Base-by-base conservation (phyloP, 2,888 invertebrate genomes). In the Sinhomidia bicolor region DNA sequence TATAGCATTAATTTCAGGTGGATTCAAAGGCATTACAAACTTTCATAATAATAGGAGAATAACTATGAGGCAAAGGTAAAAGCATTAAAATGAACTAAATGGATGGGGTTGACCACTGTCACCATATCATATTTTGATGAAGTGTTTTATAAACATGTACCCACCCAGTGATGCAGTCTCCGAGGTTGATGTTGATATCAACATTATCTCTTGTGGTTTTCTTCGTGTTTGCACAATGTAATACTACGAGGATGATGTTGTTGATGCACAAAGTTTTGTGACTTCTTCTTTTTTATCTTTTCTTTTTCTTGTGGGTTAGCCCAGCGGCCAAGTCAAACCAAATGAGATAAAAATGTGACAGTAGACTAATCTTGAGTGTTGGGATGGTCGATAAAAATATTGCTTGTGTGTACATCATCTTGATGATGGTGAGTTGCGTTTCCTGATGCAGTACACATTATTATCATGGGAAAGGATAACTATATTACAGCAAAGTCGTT, bases 151-250 rank as follows among this genome's bases (percentile, higher is more conserved):
- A 4, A 20, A 5, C 26, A 6, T 60, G 10, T 79, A 71, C 82
- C 82, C 82, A 82, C 82, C 82, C 82, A 82, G 20, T 51, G 54
- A 51, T n/a, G n/a, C n/a, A 23, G 74, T 44, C 44, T 41, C 23
- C n/a, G n/a, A n/a, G n/a, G n/a, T n/a, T 47, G 74, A 6, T 6
- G 82, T 71, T 71, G 82, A 68, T 82, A 82, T 82, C 36, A 82
- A 36, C 82, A 82, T 82, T 23, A 54, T 60, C 29, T 60, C n/a
- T 2, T 54, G 20, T 54, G 20, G 3, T 26, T 32, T 65, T 65
- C 32, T 32, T 29, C 32, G 29, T 65, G 65, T 65, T 65, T 65
- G 29, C 65, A 36, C 60, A 14, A 26, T 71, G 44, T 71, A 47
- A 71, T 71, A 23, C 41, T 44, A 44, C 5, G 71, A 44, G 20